A percentile compares a stretch with the other conserved stretches of the same genome.
phyloP scores from a whole-genome alignment of 2,113 vertebrate genomes.

The Ictidomys tridecemlineatus region DNA sequence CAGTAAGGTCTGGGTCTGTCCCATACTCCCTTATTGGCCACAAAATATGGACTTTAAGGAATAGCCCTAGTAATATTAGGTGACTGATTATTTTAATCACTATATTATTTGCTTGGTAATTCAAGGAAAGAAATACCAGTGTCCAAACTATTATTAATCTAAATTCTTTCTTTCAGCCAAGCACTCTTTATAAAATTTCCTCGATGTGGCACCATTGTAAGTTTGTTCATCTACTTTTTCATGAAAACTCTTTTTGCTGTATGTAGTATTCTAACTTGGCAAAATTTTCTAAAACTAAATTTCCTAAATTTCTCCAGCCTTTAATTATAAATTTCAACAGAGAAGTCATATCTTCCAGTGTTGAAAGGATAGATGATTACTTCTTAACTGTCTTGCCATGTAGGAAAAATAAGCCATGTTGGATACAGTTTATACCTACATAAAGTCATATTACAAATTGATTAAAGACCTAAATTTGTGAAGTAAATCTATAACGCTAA shows the following conservation, averaged over 20 bases:
- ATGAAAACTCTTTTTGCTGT: slow-evolving; percentile 82
- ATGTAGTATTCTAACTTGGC: slow-evolving; percentile 82
- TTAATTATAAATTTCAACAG: slow-evolving; percentile 78
- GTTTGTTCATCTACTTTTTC: slow-evolving; percentile 81
- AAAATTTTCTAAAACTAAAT: slow-evolving; percentile 75
- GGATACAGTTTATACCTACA: background rate
- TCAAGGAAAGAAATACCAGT: slow-evolving; percentile 79
- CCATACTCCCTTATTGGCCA: slow-evolving; percentile 74
- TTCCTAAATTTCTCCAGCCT: slow-evolving; percentile 69
- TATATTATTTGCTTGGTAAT: slow-evolving; percentile 75
- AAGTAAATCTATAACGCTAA: slow-evolving; percentile 36
- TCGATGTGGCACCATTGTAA: slow-evolving; percentile 80
- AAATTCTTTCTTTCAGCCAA: slow-evolving; percentile 80
- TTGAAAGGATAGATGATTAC: background rate
- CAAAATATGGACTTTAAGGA: slow-evolving; percentile 76
- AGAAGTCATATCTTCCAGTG: slow-evolving; percentile 35
- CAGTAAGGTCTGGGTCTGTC: slow-evolving; percentile 73
- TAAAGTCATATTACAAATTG: background rate
- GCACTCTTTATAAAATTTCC: slow-evolving; percentile 81
- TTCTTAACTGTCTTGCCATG: background rate
- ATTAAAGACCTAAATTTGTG: slow-evolving; percentile 5
- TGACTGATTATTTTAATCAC: background rate
- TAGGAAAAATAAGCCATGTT: background rate
- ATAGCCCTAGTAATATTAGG: slow-evolving; percentile 72
- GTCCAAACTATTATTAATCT: slow-evolving; percentile 72